Percentiles rank a stretch among this genome's conserved stretches.
Evolutionary conservation across 2,888 invertebrate species (phyloP).

Genomic region (Gryllus longicercus): DNA sequence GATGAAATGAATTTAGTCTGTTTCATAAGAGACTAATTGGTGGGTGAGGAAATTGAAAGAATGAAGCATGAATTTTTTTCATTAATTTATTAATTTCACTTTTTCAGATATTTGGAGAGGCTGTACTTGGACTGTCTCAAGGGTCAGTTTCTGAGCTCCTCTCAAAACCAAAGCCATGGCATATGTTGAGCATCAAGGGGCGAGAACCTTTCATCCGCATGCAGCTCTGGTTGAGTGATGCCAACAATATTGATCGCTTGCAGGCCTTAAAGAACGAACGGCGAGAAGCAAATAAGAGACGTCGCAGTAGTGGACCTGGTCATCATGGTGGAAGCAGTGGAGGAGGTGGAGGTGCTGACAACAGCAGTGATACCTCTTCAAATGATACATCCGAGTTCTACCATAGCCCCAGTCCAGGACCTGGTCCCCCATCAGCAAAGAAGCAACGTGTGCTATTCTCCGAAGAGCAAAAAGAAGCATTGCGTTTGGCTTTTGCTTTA

Average conservation of each 20-base stretch:
- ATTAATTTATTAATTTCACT: constrained; percentile 30
- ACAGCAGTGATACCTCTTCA: constrained; percentile 82
- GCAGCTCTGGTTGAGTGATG: constrained; percentile 95
- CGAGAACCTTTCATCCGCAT: constrained; percentile 93
- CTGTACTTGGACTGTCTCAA: constrained; percentile 92
- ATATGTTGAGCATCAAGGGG: constrained; percentile 97
- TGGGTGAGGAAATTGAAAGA: too few relatives aligned
- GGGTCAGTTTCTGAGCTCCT: constrained; percentile 95
- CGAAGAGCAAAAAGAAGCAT: constrained; percentile 96
- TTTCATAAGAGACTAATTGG: too few relatives aligned
- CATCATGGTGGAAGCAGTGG: constrained; percentile 41
- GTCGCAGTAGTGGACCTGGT: constrained; percentile 54
- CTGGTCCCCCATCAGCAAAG: constrained; percentile 82
- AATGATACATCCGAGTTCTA: constrained; percentile 87
- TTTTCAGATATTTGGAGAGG: constrained; percentile 88
- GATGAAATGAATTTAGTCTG: too few relatives aligned
- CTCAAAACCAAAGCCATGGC: constrained; percentile 98
- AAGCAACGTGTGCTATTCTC: constrained; percentile 95
- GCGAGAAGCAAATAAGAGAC: constrained; percentile 84
- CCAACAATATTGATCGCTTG: constrained; percentile 89
- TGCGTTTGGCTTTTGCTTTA: constrained; percentile 87
- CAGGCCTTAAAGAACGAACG: constrained; percentile 88
- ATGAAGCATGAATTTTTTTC: too few relatives aligned
- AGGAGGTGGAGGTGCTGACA: constrained; percentile 76
- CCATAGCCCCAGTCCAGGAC: constrained; percentile 78